Evolutionary conservation across 2,888 invertebrate species (phyloP).

Genomic region (Lasius fuliginosus): DNA sequence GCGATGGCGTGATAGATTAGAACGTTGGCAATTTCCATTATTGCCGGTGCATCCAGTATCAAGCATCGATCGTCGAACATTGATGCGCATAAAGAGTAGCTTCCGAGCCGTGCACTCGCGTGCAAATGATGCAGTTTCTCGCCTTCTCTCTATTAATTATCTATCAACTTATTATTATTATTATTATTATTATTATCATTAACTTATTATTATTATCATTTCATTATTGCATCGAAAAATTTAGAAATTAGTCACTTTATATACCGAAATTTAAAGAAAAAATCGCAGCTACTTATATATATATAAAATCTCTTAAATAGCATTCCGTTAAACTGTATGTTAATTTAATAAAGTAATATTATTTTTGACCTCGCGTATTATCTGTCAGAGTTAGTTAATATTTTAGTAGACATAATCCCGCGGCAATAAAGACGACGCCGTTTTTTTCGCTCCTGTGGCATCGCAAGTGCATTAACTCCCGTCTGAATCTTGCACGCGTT

Average conservation of each 20-base stretch:
- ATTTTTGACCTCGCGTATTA: neutral
- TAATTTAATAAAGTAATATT: neutral
- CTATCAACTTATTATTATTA: no score
- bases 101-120: slow-evolving; percentile 30
- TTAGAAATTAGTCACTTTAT: neutral
- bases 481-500: slow-evolving; percentile 40
- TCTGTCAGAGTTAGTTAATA: slow-evolving; percentile 3
- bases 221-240: neutral
- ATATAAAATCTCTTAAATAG: neutral
- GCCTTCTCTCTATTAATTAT: no score
- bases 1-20: slow-evolving; percentile 25
- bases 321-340: neutral
- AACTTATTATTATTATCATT: no score
- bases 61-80: slow-evolving; percentile 62
- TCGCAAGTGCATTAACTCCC: slow-evolving; percentile 65
- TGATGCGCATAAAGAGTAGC: slow-evolving; percentile 26
- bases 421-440: slow-evolving; percentile 20
- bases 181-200: no score
- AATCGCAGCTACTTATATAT: neutral
- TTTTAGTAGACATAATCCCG: slow-evolving; percentile 10
- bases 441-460: slow-evolving; percentile 15
- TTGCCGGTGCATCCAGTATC: slow-evolving; percentile 48
- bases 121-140: slow-evolving; percentile 42
- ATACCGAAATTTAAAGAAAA: neutral
- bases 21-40: slow-evolving; percentile 48